Evolutionary conservation across 1,140 invertebrate species (phyloP).

Genomic region (Danaus melanippus): DNA sequence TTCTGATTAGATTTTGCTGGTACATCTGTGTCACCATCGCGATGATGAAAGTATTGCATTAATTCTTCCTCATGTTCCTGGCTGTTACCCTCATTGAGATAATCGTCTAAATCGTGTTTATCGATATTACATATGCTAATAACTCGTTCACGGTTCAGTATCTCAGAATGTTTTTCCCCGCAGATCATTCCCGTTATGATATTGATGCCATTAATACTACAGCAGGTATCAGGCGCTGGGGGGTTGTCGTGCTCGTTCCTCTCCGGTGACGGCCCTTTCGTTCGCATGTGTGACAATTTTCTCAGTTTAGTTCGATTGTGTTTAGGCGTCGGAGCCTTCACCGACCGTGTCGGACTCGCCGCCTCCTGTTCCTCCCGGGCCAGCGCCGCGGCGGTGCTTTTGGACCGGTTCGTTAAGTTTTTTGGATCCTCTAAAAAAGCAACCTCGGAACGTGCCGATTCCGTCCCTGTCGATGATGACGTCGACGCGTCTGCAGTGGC

Average conservation of each 20-base stretch:
- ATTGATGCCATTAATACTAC: constrained; percentile 62
- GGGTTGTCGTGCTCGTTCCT: constrained; percentile 32
- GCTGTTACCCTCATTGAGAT: constrained; percentile 83
- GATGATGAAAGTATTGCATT: constrained; percentile 82
- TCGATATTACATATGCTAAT: constrained; percentile 82
- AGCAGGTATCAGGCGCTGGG: constrained; percentile 52
- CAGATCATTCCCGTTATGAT: constrained; percentile 64
- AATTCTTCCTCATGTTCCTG: constrained; percentile 86
- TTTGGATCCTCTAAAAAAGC: constrained; percentile 71
- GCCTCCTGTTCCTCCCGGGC: constrained; percentile 65
- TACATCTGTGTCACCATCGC: constrained; percentile 45
- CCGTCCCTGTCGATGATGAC: too few species aligned
- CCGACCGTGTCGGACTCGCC: constrained; percentile 61
- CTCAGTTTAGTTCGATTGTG: constrained; percentile 35
- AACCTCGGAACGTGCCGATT: constrained; percentile 40
- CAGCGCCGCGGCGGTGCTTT: constrained; percentile 67
- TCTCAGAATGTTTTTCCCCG: constrained; percentile 66
- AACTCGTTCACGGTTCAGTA: constrained; percentile 74
- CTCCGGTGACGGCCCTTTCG: constrained; percentile 32
- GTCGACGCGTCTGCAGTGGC: constrained; percentile 24
- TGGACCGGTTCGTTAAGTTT: constrained; percentile 68
- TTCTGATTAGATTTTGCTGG: constrained; percentile 20
- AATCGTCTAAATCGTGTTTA: constrained; percentile 84
- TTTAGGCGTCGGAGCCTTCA: constrained; percentile 55
- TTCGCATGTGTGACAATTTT: constrained; percentile 27